These are phyloP conservation scores for Rhadinocentrus ornatus DNA, from an alignment of 2,797 vertebrate genomes.

Conservation along the genomic window DNA sequence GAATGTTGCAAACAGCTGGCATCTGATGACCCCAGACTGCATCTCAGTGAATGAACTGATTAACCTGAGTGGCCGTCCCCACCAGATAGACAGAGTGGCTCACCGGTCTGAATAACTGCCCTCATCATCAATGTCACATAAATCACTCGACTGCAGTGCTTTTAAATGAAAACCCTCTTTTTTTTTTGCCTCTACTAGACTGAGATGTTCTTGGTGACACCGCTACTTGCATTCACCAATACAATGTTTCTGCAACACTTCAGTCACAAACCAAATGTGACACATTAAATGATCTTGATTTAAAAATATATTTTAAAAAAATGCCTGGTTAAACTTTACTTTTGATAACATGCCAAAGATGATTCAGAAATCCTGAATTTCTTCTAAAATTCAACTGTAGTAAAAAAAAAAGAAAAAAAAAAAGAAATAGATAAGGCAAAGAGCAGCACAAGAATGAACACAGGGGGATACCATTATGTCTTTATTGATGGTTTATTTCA, in stretches of 20 bases:
- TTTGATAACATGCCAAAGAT: too few relatives aligned
- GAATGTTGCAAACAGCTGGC: constrained; percentile 76
- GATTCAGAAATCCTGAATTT: neutral
- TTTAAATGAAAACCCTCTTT: constrained; percentile 47
- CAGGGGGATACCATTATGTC: constrained; percentile 10
- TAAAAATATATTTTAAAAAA: neutral
- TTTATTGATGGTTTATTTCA: constrained; percentile 67
- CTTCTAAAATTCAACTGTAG: neutral
- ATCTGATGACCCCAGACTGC: constrained; percentile 68
- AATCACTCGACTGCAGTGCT: constrained; percentile 70
- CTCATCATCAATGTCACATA: constrained; percentile 81
- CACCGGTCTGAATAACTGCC: constrained; percentile 73
- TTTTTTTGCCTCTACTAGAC: constrained; percentile 24
- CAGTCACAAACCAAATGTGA: constrained; percentile 5
- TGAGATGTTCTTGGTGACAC: constrained; percentile 26
- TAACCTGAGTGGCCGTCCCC: constrained; percentile 82
- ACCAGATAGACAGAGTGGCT: constrained; percentile 56
- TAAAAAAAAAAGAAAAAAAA: neutral
- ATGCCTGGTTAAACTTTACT: neutral
- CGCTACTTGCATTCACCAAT: constrained; percentile 26
- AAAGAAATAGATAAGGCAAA: too few relatives aligned
- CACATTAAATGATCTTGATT: constrained; percentile 3
- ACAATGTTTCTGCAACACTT: constrained; percentile 34
- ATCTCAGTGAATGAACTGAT: constrained; percentile 84
- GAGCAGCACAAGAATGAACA: constrained; percentile 10